Evolutionary conservation across 2,113 vertebrate species (phyloP).

Genomic region (Nesoenas mayeri): DNA sequence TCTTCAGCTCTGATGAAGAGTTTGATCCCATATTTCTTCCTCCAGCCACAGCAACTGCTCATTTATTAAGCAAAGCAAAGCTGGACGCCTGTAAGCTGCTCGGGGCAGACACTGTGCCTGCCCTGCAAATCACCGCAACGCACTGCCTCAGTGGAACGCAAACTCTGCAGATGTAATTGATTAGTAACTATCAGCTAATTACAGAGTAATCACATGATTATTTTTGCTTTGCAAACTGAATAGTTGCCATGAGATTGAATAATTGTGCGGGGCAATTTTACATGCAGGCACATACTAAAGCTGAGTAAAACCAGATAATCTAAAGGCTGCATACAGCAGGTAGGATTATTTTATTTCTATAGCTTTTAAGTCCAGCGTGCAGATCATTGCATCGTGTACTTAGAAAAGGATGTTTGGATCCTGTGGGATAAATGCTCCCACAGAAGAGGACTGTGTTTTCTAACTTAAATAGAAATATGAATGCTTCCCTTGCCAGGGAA

Average conservation of each 20-base stretch:
- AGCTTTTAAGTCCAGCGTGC: background rate
- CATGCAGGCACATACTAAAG: background rate
- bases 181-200: constrained; percentile 69
- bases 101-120: background rate
- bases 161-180: constrained; percentile 62
- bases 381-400: accelerated
- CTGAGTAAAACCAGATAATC: background rate
- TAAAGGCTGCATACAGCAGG: background rate
- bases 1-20: background rate
- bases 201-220: constrained; percentile 72
- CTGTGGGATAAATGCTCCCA: background rate
- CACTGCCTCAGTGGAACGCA: constrained; percentile 5
- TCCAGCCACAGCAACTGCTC: background rate
- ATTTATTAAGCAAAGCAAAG: background rate
- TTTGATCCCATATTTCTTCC: background rate
- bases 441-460: background rate
- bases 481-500: background rate
- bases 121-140: background rate
- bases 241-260: constrained; percentile 70
- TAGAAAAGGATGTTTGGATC: background rate
- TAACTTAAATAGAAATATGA: background rate
- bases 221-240: constrained; percentile 76
- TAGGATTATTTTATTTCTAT: background rate
- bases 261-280: constrained; percentile 66
- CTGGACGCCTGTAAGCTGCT: background rate